Evolutionary conservation across 2,888 invertebrate species (phyloP).

Genomic region (Amiota mariae): DNA sequence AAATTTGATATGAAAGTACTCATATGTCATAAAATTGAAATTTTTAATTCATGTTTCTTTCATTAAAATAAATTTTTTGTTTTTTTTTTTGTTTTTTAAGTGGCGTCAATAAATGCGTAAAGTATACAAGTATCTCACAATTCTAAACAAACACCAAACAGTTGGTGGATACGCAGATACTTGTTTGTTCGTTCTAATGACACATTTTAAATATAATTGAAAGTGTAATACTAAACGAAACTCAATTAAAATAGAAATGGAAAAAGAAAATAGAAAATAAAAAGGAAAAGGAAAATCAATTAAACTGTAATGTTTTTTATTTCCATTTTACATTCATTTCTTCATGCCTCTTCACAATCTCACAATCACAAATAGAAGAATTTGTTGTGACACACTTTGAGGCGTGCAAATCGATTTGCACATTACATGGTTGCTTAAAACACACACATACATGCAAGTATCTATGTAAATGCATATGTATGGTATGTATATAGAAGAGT

Average conservation of each 20-base stretch:
- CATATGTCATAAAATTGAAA: too few species aligned
- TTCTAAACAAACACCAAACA: neutral
- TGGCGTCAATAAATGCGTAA: too few species aligned
- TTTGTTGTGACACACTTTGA: slow-evolving; percentile 18
- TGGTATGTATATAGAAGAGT: neutral
- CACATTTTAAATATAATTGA: slow-evolving; percentile 20
- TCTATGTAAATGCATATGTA: too few species aligned
- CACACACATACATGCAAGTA: too few species aligned
- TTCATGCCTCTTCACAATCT: neutral
- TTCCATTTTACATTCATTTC: neutral
- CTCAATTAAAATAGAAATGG: neutral
- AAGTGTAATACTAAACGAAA: slow-evolving; percentile 6
- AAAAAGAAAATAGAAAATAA: neutral
- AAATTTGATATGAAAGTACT: too few species aligned
- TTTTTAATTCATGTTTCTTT: neutral
- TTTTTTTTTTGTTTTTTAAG: neutral
- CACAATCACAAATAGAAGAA: neutral
- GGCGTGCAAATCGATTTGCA: slow-evolving; percentile 17
- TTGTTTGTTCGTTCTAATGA: slow-evolving; percentile 15
- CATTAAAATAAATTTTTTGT: neutral
- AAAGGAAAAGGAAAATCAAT: slow-evolving; percentile 12
- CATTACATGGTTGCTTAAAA: neutral
- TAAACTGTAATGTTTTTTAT: slow-evolving; percentile 15
- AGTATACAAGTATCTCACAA: too few species aligned
- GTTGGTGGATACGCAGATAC: neutral